Base-by-base conservation (phyloP, 2,888 invertebrate genomes). In the Geotrupes spiniger region DNA sequence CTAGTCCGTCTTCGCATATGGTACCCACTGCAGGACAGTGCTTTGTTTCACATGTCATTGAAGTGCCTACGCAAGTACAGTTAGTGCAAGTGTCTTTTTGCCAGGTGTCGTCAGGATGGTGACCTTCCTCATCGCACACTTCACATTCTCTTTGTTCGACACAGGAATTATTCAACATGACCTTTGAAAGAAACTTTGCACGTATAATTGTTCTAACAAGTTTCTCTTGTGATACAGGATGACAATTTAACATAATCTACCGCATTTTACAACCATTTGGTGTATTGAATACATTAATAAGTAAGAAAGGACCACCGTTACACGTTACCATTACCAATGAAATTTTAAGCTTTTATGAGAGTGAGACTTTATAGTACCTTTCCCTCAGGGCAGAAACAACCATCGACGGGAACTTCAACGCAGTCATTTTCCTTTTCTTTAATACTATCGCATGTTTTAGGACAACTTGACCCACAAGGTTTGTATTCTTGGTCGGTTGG, bases 311-410 rank as follows among this genome's bases (percentile, higher is more conserved):
- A n/a, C n/a, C n/a, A n/a, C n/a, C n/a, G n/a, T n/a, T n/a, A n/a
- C n/a, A n/a, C n/a, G n/a, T n/a, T n/a, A n/a, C n/a, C n/a, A n/a
- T n/a, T n/a, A n/a, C n/a, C n/a, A n/a, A n/a, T n/a, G n/a, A n/a
- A n/a, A n/a, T n/a, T n/a, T n/a, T n/a, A n/a, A n/a, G n/a, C n/a
- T n/a, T n/a, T n/a, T n/a, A n/a, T 38, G 8, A n/a, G n/a, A n/a
- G n/a, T n/a, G n/a, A n/a, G n/a, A n/a, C 2, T 36, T 52, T 53
- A 4, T 3, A 21, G 50, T 60, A 86, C 85, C 71, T 83, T 80
- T 49, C 85, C 87, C 40, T 79, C 73, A 0, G 91, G 87, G 72
- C 94, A 94, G 78, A 86, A 89, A 71, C 94, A 94, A 1, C 92
- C 92, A 63, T 92, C 92, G 0, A 79, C 77, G 0, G 70, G 65